phyloP scores from a whole-genome alignment of 2,797 vertebrate species.

The Lates japonicus region DNA sequence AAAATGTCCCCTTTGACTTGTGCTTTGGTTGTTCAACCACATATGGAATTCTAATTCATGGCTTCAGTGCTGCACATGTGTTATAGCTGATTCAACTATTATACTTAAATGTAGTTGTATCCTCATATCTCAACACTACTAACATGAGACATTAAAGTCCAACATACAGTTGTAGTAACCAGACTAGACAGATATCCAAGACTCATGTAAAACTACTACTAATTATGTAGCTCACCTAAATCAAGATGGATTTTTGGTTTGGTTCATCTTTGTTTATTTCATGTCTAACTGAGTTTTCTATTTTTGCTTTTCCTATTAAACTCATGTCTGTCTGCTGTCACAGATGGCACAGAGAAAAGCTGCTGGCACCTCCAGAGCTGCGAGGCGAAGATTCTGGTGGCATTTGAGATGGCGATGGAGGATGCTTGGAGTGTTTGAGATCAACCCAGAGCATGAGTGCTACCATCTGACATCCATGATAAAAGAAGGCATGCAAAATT shows the following conservation, averaged over 20 bases:
- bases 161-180: background rate
- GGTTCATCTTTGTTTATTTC: background rate
- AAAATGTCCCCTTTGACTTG: too few species aligned
- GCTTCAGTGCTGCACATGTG: too few species aligned
- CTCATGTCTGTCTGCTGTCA: background rate
- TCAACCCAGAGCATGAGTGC: slow-evolving; percentile 82
- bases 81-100: background rate
- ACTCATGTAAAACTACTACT: background rate
- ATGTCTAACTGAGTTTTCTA: background rate
- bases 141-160: background rate
- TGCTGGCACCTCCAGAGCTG: background rate
- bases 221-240: background rate
- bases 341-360: slow-evolving; percentile 49
- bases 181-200: background rate
- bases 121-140: too few species aligned
- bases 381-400: slow-evolving; percentile 71
- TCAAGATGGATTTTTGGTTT: background rate
- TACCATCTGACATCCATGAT: slow-evolving; percentile 82
- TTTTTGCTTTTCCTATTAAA: background rate
- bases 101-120: background rate
- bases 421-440: slow-evolving; percentile 87
- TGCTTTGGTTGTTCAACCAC: too few species aligned
- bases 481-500: slow-evolving; percentile 82
- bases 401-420: slow-evolving; percentile 79
- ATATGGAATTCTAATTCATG: too few species aligned